Evolutionary conservation across 1,140 invertebrate species (phyloP).

Genomic region (Pogonognathellus flavescens): DNA sequence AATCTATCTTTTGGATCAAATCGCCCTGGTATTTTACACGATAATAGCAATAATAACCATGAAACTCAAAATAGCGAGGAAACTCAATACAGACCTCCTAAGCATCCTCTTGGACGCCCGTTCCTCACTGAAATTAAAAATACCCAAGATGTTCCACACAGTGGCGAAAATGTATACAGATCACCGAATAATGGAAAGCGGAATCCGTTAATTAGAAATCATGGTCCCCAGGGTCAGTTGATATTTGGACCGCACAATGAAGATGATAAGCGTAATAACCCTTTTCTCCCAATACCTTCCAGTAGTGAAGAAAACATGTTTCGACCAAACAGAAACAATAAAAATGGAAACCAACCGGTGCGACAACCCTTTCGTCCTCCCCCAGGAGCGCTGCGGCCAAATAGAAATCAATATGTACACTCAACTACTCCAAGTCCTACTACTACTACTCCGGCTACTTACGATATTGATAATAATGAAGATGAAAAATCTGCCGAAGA

Average conservation of each 20-base stretch:
- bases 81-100: slow-evolving; percentile 14
- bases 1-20: background rate
- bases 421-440: background rate
- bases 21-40: background rate
- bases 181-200: background rate
- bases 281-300: slow-evolving; percentile 24
- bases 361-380: slow-evolving; percentile 3
- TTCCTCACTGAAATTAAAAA: slow-evolving; percentile 10
- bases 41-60: background rate
- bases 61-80: slow-evolving; percentile 35
- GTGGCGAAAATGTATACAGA: background rate
- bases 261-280: slow-evolving; percentile 5
- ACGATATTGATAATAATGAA: background rate
- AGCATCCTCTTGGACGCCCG: slow-evolving; percentile 18
- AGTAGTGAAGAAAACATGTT: slow-evolving; percentile 45
- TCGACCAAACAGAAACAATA: slow-evolving; percentile 5
- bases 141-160: background rate
- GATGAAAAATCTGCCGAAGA: slow-evolving; percentile 18
- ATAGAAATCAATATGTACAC: slow-evolving; percentile 6
- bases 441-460: background rate
- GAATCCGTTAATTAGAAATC: background rate
- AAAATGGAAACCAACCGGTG: background rate
- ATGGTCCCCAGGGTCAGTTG: background rate
- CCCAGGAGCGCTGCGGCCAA: background rate
- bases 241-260: slow-evolving; percentile 32